Conservation (phyloP, 2,113 vertebrate genomes). For the Chrysochloris asiatica region DNA sequence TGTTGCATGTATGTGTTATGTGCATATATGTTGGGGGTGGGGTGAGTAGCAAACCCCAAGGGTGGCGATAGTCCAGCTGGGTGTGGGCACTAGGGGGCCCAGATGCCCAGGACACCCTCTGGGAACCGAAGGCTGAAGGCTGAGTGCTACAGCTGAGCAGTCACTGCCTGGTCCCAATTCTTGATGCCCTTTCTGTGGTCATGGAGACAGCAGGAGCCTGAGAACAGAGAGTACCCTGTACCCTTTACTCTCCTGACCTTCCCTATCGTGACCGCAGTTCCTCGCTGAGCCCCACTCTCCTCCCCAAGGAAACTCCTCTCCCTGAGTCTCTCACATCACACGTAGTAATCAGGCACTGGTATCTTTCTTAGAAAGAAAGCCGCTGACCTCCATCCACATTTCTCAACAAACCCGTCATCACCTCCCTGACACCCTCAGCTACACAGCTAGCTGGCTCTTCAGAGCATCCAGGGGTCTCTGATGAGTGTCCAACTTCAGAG, state of each 20-base stretch:
- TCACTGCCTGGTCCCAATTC: not conserved
- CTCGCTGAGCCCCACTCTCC: not conserved
- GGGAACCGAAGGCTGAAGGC: too few relatives aligned
- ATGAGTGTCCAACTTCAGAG: not conserved
- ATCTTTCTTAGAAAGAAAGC: not conserved
- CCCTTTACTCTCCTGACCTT: not conserved
- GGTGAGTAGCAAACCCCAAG: not conserved
- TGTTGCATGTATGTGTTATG: too few relatives aligned
- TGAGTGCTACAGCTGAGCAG: too few relatives aligned
- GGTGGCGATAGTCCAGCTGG: not conserved
- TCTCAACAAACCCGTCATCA: not conserved
- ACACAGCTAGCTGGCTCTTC: not conserved
- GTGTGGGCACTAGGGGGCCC: not conserved
- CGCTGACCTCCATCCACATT: not conserved
- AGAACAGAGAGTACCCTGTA: too few relatives aligned
- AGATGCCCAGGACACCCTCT: not conserved
- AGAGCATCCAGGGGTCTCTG: not conserved
- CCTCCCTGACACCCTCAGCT: not conserved
- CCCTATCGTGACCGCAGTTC: too few relatives aligned
- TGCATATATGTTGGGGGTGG: too few relatives aligned
- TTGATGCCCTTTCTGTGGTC: not conserved
- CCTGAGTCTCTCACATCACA: not conserved
- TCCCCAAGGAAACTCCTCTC: not conserved
- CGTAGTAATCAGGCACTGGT: rapidly evolving
- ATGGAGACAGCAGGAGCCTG: not conserved